phyloP scores from a whole-genome alignment of 1,140 invertebrate genomes.

The Diplogasteroides magnus region DNA sequence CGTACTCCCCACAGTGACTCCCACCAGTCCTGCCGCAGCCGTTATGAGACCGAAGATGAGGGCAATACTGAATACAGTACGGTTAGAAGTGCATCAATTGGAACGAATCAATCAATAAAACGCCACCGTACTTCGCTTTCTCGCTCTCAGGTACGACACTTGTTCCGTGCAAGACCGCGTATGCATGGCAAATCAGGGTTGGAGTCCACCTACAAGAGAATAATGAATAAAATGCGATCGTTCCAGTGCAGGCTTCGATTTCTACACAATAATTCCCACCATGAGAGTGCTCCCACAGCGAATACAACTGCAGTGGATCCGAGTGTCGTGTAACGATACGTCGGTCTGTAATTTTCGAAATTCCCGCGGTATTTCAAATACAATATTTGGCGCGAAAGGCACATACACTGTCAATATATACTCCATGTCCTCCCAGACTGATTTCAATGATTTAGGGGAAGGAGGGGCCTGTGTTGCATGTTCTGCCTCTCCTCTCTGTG shows the following conservation, averaged over 20 bases:
- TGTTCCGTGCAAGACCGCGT: not conserved
- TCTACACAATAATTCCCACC: slow-evolving; percentile 56
- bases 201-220: slow-evolving; percentile 70
- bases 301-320: slow-evolving; percentile 96
- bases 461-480: slow-evolving; percentile 64
- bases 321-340: slow-evolving; percentile 66
- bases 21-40: slow-evolving; percentile 82
- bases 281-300: slow-evolving; percentile 85
- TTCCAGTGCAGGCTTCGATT: not conserved
- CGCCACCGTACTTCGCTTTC: not conserved
- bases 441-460: too few species aligned
- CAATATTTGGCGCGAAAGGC: not conserved
- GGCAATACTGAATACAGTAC: slow-evolving; percentile 69
- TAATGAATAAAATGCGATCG: not conserved
- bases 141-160: not conserved
- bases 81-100: not conserved
- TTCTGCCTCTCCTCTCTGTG: slow-evolving; percentile 79
- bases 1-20: slow-evolving; percentile 74
- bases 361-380: not conserved
- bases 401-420: slow-evolving; percentile 38
- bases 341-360: slow-evolving; percentile 13
- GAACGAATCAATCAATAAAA: not conserved
- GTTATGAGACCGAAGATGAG: slow-evolving; percentile 87
- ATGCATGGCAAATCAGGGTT: slow-evolving; percentile 65
- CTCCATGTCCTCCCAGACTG: slow-evolving; percentile 23